Conservation (phyloP, 1,140 invertebrate genomes). For the Cydia splendana region DNA sequence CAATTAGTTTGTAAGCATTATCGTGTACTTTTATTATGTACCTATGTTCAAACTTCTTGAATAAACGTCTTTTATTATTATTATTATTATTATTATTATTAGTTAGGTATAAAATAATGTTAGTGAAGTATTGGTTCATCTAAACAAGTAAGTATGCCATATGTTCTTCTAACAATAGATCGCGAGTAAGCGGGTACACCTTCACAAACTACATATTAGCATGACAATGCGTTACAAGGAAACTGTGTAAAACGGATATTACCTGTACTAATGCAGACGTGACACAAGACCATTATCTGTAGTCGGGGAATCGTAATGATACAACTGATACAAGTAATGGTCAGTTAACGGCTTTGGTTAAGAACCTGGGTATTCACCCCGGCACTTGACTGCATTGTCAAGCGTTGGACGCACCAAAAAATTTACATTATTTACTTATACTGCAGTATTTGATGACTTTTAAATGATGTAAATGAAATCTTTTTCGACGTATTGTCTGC, state of each 20-base stretch:
- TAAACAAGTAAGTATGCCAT: conserved; percentile 8
- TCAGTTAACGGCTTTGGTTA: neutral
- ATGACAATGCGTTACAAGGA: conserved; percentile 51
- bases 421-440: too few relatives aligned
- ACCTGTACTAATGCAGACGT: conserved; percentile 2
- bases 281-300: conserved; percentile 3
- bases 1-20: too few relatives aligned
- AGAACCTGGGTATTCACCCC: neutral
- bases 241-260: conserved; percentile 36
- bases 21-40: too few relatives aligned
- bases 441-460: too few relatives aligned
- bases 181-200: conserved; percentile 36
- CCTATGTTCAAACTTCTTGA: too few relatives aligned
- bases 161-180: conserved; percentile 48
- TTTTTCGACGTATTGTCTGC: too few relatives aligned
- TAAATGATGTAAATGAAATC: too few relatives aligned
- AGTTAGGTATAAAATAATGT: neutral
- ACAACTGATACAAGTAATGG: neutral
- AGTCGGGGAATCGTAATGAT: neutral
- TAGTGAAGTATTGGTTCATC: neutral
- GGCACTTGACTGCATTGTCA: too few relatives aligned
- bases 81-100: too few relatives aligned
- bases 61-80: too few relatives aligned
- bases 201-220: conserved; percentile 42
- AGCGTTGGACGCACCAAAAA: neutral